Percentiles rank a stretch among this genome's conserved stretches.
phyloP scores from a whole-genome alignment of 2,888 invertebrate genomes.

The Dolichomitus sp. region DNA sequence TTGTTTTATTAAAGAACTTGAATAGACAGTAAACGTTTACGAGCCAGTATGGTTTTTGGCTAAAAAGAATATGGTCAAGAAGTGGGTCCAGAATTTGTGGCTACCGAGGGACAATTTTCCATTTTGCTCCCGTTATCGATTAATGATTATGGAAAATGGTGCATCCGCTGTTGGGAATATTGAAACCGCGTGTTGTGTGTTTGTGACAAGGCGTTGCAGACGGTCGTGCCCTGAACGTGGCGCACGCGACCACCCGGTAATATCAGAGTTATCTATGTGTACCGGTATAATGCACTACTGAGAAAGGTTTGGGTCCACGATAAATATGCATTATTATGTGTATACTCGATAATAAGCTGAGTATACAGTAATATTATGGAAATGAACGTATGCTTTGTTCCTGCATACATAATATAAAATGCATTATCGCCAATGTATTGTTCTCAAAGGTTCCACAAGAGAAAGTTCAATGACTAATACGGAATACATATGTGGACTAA shows the following conservation, averaged over 20 bases:
- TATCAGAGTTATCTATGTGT: conserved; percentile 8
- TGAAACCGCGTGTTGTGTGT: conserved; percentile 48
- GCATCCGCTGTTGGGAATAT: conserved; percentile 57
- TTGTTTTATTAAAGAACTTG: background rate
- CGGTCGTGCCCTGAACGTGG: conserved; percentile 15
- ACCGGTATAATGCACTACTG: conserved; percentile 26
- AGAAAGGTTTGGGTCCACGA: conserved; percentile 34
- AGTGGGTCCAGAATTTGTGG: too few relatives aligned
- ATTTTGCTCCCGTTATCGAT: background rate
- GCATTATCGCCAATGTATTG: conserved; percentile 57
- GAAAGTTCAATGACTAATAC: conserved; percentile 25
- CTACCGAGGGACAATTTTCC: background rate
- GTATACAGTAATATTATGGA: conserved; percentile 62
- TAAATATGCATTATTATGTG: conserved; percentile 62
- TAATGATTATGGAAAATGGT: conserved; percentile 48
- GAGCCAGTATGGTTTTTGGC: background rate
- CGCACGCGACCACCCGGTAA: conserved; percentile 39
- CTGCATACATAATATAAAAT: conserved; percentile 64
- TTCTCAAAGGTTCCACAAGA: conserved; percentile 37
- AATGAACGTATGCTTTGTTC: conserved; percentile 43
- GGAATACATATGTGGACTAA: conserved; percentile 7
- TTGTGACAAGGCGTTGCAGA: conserved; percentile 65
- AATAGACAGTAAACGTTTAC: background rate
- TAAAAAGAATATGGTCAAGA: background rate
- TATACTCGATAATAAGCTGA: conserved; percentile 56